Base-by-base conservation (phyloP, 2,888 invertebrate species). In the Netelia virgata region DNA sequence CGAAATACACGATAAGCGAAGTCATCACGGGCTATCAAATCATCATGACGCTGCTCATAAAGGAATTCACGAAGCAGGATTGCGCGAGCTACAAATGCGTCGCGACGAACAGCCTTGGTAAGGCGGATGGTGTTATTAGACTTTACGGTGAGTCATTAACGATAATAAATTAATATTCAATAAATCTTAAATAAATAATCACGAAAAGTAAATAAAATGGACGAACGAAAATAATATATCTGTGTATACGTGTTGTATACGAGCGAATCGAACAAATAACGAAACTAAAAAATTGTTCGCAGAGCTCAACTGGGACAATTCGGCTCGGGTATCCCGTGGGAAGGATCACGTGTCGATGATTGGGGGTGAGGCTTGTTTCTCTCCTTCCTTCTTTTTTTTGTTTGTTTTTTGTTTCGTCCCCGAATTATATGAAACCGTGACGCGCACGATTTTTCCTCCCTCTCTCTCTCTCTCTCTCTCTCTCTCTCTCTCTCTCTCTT, bases 21-120 rank as follows among this genome's bases (percentile, higher is more conserved):
- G 96, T 96, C 88, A 95, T 96, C 86, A 94, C 95, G 6, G 96
- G 96, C 6, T 97, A 97, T 94, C 96, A 96, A 91, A 96, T 96
- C 85, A 95, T 95, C 76, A 97, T 97, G 97, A 96, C 96, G 95
- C 94, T 96, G 80, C 95, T 95, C 50, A 96, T 96, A 90, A 94
- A 95, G 74, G 94, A 95, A 92, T 95, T 96, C 90, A 94, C 94
- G 55, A 93, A 92, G 88, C 93, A 94, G 68, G 96, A 96, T 91
- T 95, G 96, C 87, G 97, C 97, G 59, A 96, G 96, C 43, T 97
- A 97, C 94, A 96, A 96, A 92, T 97, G 97, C 90, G 96, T 97
- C 78, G 96, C 97, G 78, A 97, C 97, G 77, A 97, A 97, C 94
- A 97, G 97, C 1, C 94, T 97, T 70, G 97, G 97, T 82, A 96